Conservation (phyloP, 2,888 invertebrate genomes). For the Apamea crenata region DNA sequence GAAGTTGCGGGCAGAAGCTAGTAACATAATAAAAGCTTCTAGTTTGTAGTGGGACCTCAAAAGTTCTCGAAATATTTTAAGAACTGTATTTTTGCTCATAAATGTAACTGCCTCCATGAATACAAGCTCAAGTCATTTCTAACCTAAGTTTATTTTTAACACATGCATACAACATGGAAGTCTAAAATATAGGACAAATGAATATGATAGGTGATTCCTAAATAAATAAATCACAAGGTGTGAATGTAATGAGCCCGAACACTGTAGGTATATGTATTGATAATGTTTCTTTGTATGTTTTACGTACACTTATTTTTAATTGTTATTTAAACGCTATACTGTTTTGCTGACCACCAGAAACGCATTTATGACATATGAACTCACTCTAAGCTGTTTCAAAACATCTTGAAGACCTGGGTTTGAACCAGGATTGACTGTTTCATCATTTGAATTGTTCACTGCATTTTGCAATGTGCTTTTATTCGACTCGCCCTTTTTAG, state of each 20-base stretch:
- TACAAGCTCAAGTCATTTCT: slow-evolving; percentile 21
- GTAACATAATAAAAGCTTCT: not conserved
- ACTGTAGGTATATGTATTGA: slow-evolving; percentile 67
- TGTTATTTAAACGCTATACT: slow-evolving; percentile 60
- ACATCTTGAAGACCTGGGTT: not conserved
- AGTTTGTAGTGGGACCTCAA: not conserved
- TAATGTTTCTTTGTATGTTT: slow-evolving; percentile 71
- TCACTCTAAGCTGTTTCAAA: slow-evolving; percentile 66
- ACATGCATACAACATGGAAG: too few species aligned
- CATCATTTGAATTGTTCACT: not conserved
- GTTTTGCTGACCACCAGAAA: slow-evolving; percentile 73
- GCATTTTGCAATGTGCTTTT: slow-evolving; percentile 3
- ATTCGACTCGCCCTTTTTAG: not conserved
- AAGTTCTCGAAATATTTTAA: slow-evolving; percentile 12
- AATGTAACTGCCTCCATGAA: not conserved
- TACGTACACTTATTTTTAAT: slow-evolving; percentile 66
- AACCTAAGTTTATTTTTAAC: not conserved
- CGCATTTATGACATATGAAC: slow-evolving; percentile 73
- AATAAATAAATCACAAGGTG: slow-evolving; percentile 69
- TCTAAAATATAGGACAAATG: slow-evolving; percentile 63
- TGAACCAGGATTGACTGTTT: not conserved
- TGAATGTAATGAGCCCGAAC: slow-evolving; percentile 64
- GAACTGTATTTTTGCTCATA: slow-evolving; percentile 7
- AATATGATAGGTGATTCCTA: slow-evolving; percentile 68
- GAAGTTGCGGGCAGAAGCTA: too few species aligned